Base-by-base conservation (phyloP, 1,140 invertebrate genomes). In the Chironomus striatipennis region DNA sequence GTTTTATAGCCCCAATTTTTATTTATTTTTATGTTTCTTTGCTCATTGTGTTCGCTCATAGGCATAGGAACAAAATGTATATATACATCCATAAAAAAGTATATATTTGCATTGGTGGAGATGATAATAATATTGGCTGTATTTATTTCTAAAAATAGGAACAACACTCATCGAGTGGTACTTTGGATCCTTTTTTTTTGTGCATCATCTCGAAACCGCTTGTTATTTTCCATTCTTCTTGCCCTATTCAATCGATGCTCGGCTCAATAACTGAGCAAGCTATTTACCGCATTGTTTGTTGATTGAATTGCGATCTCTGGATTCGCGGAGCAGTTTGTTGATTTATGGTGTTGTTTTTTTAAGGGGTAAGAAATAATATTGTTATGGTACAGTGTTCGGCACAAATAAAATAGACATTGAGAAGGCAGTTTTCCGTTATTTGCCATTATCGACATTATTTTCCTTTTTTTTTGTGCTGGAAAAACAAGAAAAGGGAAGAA, bases 1-100 rank as follows among this genome's bases (percentile, higher is more conserved):
- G 47, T 57, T 57, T 57, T 57, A 57, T 57, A n/a, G n/a, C 47
- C 47, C n/a, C 47, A 57, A 57, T 57, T 57, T 57, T 34, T 57
- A 15, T 15, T 57, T 57, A 12, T 57, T n/a, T 57, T n/a, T 57
- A 57, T 10, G n/a, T 57, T n/a, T 57, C 12, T 57, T 12, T 57
- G n/a, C 12, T 12, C 47, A 57, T 57, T n/a, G 47, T 47, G 8
- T 10, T 57, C n/a, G 5, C 12, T 57, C 47, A n/a, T n/a, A 57
- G n/a, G 24, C 24, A 34, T n/a, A n/a, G n/a, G n/a, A n/a, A 34
- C 24, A 34, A 34, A 34, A 34, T 34, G 5, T 34, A 1, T 34
- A 34, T 34, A 34, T n/a, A n/a, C n/a, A 34, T 34, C 24, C 5
- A 34, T 34, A 34, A 34, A 34, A 34, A 34, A 34, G 24, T 34